These are phyloP conservation scores for Muraenolepis orangiensis DNA, from an alignment of 2,797 vertebrate genomes.

Conservation along the genomic window DNA sequence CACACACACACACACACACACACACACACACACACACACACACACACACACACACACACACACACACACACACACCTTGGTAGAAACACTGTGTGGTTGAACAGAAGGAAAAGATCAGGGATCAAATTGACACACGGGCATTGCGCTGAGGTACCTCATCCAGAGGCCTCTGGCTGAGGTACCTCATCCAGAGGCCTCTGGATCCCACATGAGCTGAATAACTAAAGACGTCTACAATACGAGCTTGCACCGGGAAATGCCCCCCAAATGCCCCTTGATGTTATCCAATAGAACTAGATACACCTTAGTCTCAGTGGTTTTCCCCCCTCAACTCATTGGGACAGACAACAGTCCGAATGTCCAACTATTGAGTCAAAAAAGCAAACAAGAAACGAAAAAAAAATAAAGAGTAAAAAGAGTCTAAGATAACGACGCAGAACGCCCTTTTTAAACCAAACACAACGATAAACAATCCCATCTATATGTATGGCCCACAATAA, in stretches of 20 bases:
- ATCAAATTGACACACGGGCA: conserved; percentile 65
- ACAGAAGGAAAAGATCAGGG: conserved; percentile 65
- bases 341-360: not conserved
- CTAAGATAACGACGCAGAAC: not conserved
- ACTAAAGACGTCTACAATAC: conserved; percentile 70
- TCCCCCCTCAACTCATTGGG: not conserved
- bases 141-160: conserved; percentile 72
- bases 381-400: not conserved
- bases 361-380: not conserved
- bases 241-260: conserved; percentile 65
- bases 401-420: not conserved
- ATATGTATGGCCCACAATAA: not conserved
- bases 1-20: not conserved
- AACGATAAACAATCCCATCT: not conserved
- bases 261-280: conserved; percentile 47
- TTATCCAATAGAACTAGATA: conserved; percentile 46
- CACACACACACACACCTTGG: not conserved
- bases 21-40: not conserved
- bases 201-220: conserved; percentile 74
- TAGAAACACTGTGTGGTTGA: conserved; percentile 39
- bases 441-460: not conserved
- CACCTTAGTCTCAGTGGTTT: not conserved
- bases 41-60: not conserved
- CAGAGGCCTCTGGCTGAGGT: conserved; percentile 70
- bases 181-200: conserved; percentile 71